A percentile compares a stretch with the other conserved stretches of the same genome.
Conservation (phyloP, 2,113 vertebrate genomes). For the Asarcornis scutulata region DNA sequence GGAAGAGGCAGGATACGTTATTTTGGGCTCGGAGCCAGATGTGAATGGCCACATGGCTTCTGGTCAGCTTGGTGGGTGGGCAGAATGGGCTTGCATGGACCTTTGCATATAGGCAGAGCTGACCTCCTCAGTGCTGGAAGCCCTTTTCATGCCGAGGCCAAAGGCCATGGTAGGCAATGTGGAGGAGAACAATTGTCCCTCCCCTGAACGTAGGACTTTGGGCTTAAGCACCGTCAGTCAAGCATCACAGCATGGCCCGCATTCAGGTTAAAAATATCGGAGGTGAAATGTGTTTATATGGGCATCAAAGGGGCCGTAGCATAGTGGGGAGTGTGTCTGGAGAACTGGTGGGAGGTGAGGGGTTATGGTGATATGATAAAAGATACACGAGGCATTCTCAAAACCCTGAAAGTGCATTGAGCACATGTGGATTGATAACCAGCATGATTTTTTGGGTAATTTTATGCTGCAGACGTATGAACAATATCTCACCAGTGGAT, state of each 20-base stretch:
- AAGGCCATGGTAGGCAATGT: neutral
- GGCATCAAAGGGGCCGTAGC: slow-evolving; percentile 32
- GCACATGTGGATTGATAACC: slow-evolving; percentile 50
- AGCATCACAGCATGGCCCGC: neutral
- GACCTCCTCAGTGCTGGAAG: neutral
- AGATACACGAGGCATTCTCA: slow-evolving; percentile 43
- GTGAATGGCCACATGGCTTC: neutral
- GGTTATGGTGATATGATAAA: slow-evolving; percentile 42
- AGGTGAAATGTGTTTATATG: neutral
- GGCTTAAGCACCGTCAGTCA: neutral
- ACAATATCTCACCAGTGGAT: slow-evolving; percentile 73
- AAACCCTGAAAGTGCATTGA: slow-evolving; percentile 39
- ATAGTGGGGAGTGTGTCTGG: neutral
- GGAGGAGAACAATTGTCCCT: neutral
- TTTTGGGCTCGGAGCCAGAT: neutral
- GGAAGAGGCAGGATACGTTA: neutral
- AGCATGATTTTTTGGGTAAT: slow-evolving; percentile 64
- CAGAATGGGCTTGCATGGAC: fast-evolving
- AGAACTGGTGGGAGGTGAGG: slow-evolving; percentile 60
- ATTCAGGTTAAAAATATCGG: slow-evolving; percentile 31
- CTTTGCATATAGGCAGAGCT: neutral
- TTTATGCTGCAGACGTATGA: slow-evolving; percentile 59
- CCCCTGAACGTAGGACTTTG: neutral
- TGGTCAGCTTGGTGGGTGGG: fast-evolving
- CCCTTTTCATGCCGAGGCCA: neutral